These are phyloP conservation scores for Pionites leucogaster DNA, from an alignment of 2,113 vertebrate species.

Conservation along the genomic window DNA sequence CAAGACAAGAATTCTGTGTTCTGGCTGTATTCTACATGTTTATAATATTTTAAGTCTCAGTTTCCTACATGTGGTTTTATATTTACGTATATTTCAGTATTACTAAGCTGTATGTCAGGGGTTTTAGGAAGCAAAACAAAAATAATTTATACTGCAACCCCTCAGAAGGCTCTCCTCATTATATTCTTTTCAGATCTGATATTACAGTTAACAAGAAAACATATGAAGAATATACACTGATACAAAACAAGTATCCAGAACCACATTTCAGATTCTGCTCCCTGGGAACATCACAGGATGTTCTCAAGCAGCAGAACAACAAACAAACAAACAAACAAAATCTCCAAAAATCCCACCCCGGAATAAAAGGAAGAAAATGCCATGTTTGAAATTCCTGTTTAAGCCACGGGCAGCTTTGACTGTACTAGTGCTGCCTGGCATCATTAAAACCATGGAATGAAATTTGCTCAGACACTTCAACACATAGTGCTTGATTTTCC, in stretches of 20 bases:
- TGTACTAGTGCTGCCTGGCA: neutral
- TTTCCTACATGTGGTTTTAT: neutral
- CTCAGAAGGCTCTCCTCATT: neutral
- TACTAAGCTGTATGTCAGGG: neutral
- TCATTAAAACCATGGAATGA: neutral
- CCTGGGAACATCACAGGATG: neutral
- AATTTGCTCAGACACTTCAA: neutral
- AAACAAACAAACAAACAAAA: neutral
- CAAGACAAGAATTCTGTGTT: neutral
- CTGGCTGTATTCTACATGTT: neutral
- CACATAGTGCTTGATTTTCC: neutral
- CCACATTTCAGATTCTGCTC: neutral
- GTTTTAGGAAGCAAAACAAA: neutral
- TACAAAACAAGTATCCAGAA: neutral
- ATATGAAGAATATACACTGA: fast-evolving
- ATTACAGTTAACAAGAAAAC: neutral
- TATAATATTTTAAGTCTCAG: neutral
- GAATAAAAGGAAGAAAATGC: neutral
- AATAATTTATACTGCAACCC: neutral
- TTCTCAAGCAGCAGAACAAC: neutral
- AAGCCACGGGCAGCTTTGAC: neutral
- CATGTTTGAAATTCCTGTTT: neutral
- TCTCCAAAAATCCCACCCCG: neutral
- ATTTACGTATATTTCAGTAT: neutral
- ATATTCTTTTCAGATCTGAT: neutral